Evolutionary conservation across 2,113 vertebrate species (phyloP).

Genomic region (Edolisoma coerulescens): DNA sequence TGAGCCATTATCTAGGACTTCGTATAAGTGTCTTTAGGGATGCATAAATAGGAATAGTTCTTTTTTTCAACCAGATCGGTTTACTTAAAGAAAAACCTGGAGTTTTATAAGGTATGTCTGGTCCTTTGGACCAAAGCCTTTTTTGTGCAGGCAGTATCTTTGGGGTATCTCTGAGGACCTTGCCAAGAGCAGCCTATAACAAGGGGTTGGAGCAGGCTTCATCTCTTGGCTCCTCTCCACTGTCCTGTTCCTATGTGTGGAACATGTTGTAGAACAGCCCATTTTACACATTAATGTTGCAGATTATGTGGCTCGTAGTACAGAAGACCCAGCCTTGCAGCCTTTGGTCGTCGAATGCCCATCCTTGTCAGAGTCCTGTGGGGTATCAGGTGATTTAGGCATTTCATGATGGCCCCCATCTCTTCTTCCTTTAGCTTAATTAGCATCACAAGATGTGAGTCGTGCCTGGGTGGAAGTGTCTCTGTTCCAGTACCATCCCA

Average conservation of each 20-base stretch:
- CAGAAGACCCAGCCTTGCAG: background rate
- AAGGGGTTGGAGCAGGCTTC: background rate
- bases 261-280: background rate
- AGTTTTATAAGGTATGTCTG: background rate
- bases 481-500: background rate
- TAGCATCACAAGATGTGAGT: background rate
- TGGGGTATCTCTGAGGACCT: background rate
- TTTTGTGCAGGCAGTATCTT: background rate
- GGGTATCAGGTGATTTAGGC: background rate
- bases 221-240: background rate
- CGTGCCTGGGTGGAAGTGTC: background rate
- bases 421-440: background rate
- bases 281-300: background rate
- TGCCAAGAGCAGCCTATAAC: background rate
- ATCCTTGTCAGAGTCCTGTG: background rate
- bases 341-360: background rate
- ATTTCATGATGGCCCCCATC: background rate
- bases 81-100: background rate
- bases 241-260: background rate
- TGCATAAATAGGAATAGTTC: background rate
- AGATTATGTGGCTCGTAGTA: fast-evolving
- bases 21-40: background rate
- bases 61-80: background rate
- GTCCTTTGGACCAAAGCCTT: background rate
- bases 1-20: background rate